Conservation (phyloP, 2,797 vertebrate genomes). For the Emydoidea blandingii region DNA sequence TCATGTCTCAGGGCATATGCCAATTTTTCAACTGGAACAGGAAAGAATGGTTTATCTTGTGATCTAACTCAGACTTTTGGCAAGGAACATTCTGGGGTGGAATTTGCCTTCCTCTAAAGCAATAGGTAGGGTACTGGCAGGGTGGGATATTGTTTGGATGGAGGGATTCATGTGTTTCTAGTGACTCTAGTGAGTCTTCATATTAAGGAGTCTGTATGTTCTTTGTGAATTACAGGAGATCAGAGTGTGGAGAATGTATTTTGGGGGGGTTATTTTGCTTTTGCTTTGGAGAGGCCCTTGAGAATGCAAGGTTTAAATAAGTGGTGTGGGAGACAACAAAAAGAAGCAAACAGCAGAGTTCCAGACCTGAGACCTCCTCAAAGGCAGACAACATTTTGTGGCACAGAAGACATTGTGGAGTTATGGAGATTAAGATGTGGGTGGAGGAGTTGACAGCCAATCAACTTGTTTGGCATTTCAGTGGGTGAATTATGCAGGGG, state of each 20-base stretch:
- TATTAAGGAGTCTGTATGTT: neutral
- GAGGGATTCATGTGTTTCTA: neutral
- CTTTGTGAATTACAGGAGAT: neutral
- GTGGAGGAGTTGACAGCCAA: neutral
- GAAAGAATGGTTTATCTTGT: neutral
- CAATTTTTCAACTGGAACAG: neutral
- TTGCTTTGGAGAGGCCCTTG: neutral
- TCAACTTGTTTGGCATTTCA: neutral
- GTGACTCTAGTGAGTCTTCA: neutral
- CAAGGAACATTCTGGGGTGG: neutral
- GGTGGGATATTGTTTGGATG: neutral
- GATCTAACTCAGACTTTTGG: neutral
- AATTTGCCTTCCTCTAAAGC: neutral
- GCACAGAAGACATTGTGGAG: neutral
- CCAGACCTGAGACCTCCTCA: neutral
- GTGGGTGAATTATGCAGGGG: neutral
- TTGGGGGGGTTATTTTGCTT: neutral
- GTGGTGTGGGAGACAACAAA: neutral
- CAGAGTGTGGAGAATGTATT: accelerated
- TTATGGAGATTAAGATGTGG: neutral
- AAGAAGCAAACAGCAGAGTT: neutral
- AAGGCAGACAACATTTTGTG: neutral
- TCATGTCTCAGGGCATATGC: neutral
- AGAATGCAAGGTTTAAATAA: neutral
- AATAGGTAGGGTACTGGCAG: accelerated